Conservation (phyloP, 2,113 vertebrate genomes). For the Chlorodrepanis virens region DNA sequence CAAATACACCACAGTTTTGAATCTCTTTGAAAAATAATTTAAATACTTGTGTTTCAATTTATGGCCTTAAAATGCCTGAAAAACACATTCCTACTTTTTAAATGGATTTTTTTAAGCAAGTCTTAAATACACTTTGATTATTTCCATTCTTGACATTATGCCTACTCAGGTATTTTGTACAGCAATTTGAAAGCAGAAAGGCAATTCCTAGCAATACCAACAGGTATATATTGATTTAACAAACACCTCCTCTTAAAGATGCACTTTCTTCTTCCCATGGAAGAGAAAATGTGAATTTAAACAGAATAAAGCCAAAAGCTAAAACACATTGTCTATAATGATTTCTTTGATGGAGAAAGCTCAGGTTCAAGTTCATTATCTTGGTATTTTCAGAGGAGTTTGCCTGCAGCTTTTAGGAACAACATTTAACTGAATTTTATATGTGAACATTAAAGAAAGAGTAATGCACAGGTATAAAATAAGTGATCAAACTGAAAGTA, state of each 20-base stretch:
- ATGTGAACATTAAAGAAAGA: constrained; percentile 63
- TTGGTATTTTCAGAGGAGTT: constrained; percentile 71
- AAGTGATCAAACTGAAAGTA: constrained; percentile 54
- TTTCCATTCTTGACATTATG: constrained; percentile 67
- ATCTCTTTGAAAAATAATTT: constrained; percentile 74
- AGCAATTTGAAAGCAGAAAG: constrained; percentile 69
- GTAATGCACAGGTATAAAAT: constrained; percentile 68
- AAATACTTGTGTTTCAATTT: constrained; percentile 72
- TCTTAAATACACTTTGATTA: constrained; percentile 73
- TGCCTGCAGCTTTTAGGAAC: constrained; percentile 56
- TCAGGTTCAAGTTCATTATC: constrained; percentile 75
- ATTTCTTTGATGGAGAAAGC: constrained; percentile 72
- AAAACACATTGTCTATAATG: constrained; percentile 64
- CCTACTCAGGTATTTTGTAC: constrained; percentile 63
- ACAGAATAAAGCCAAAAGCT: constrained; percentile 65
- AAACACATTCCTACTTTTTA: constrained; percentile 61
- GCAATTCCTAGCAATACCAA: constrained; percentile 66
- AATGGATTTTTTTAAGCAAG: constrained; percentile 67
- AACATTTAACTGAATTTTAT: constrained; percentile 72
- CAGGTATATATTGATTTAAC: constrained; percentile 63
- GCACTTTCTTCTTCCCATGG: constrained; percentile 56
- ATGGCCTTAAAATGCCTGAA: constrained; percentile 63
- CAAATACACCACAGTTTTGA: constrained; percentile 70
- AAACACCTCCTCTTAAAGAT: constrained; percentile 68
- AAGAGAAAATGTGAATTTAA: constrained; percentile 70